Evolutionary conservation across 2,888 invertebrate species (phyloP).

Genomic region (Cyclophora punctaria): DNA sequence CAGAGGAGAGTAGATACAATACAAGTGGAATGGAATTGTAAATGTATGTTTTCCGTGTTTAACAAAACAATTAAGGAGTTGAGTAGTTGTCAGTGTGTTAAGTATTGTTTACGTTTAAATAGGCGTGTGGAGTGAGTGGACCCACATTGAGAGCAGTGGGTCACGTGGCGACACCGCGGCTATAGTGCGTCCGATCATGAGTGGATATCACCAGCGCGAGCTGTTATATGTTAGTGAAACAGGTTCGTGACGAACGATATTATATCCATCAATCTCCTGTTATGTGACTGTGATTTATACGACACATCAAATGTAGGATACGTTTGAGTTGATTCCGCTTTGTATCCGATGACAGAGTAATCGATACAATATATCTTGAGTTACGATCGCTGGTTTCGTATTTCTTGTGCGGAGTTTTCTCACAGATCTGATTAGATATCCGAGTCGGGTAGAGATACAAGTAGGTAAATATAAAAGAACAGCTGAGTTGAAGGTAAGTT

Average conservation of each 20-base stretch:
- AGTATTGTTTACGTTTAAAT: slow-evolving; percentile 16
- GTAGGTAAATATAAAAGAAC: too few species aligned
- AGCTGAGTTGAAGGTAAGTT: too few species aligned
- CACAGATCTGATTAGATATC: neutral
- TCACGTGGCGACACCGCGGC: slow-evolving; percentile 29
- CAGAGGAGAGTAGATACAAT: too few species aligned
- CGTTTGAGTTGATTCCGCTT: slow-evolving; percentile 10
- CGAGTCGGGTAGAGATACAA: too few species aligned
- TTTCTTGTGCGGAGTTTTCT: slow-evolving; percentile 5
- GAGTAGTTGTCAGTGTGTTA: neutral
- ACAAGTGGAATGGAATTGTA: too few species aligned
- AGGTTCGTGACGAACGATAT: slow-evolving; percentile 15
- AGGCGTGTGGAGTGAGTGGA: slow-evolving; percentile 18
- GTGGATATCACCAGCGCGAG: neutral
- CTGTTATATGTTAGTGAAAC: slow-evolving; percentile 4
- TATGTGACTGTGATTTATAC: slow-evolving; percentile 32
- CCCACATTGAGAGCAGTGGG: slow-evolving; percentile 32
- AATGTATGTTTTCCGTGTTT: too few species aligned
- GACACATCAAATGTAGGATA: slow-evolving; percentile 25
- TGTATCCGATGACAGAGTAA: slow-evolving; percentile 11
- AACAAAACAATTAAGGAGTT: too few species aligned
- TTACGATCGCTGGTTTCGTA: slow-evolving; percentile 6
- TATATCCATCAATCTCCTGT: slow-evolving; percentile 30
- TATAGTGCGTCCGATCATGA: slow-evolving; percentile 3
- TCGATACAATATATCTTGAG: slow-evolving; percentile 13